Evolutionary conservation across 1,140 invertebrate species (phyloP).

Genomic region (Amphibalanus amphitrite): DNA sequence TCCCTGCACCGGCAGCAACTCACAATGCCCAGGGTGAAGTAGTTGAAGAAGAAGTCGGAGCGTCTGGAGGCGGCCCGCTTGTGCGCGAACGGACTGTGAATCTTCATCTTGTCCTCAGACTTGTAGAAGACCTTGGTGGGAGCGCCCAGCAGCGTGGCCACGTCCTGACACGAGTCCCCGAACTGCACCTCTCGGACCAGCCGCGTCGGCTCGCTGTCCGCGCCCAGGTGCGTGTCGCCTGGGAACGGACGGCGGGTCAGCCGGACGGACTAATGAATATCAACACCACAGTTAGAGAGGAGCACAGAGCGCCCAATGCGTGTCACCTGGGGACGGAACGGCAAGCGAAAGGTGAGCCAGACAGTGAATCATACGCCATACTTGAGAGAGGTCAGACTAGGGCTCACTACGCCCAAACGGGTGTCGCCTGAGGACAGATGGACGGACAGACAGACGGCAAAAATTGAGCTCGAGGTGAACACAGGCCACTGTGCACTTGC

Average conservation of each 20-base stretch:
- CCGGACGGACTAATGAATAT: background rate
- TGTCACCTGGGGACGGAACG: too few relatives aligned
- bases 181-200: conserved; percentile 50
- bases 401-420: too few relatives aligned
- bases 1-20: conserved; percentile 23
- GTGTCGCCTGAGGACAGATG: too few relatives aligned
- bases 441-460: too few relatives aligned
- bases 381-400: too few relatives aligned
- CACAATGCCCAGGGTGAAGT: conserved; percentile 84
- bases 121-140: conserved; percentile 74
- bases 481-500: too few relatives aligned
- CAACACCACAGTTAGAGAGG: too few relatives aligned
- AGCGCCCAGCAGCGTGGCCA: conserved; percentile 55
- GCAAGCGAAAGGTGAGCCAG: too few relatives aligned
- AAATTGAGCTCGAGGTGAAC: too few relatives aligned
- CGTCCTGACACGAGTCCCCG: conserved; percentile 68
- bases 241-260: conserved; percentile 4
- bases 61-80: conserved; percentile 51
- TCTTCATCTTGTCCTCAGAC: conserved; percentile 95
- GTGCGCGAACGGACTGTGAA: conserved; percentile 76
- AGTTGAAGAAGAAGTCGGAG: conserved; percentile 92
- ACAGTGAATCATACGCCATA: too few relatives aligned
- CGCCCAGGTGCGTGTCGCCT: conserved; percentile 12
- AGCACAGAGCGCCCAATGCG: too few relatives aligned
- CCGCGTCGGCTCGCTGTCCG: background rate